Evolutionary conservation across 2,888 invertebrate genomes (phyloP).

Genomic region (Calephelis perditalis): DNA sequence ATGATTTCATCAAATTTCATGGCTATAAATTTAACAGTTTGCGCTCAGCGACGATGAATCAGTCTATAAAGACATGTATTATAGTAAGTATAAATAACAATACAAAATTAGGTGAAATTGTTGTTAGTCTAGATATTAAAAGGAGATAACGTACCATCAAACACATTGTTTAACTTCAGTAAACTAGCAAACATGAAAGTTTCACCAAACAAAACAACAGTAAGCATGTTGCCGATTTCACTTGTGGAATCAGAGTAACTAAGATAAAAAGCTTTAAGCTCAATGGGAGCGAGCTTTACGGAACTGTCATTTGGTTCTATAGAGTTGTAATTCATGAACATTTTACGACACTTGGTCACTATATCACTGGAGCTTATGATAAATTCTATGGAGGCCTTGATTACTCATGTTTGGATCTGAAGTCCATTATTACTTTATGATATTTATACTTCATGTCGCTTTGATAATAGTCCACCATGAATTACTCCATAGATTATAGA

Average conservation of each 20-base stretch:
- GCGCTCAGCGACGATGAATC: no score
- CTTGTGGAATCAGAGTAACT: conserved; percentile 18
- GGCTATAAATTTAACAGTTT: no score
- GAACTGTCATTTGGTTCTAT: conserved; percentile 22
- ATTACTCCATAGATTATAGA: not conserved
- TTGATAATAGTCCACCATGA: not conserved
- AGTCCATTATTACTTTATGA: conserved; percentile 9
- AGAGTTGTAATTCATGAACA: conserved; percentile 26
- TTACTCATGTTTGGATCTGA: conserved; percentile 17
- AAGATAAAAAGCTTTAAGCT: conserved; percentile 28
- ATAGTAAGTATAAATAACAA: no score
- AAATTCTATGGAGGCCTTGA: conserved; percentile 18
- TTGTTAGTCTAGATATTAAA: no score
- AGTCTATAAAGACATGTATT: no score
- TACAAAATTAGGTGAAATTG: no score
- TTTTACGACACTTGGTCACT: conserved; percentile 20
- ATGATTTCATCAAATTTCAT: no score
- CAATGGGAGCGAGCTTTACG: conserved; percentile 24
- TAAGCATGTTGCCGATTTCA: not conserved
- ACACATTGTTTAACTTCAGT: no score
- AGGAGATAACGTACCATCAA: no score
- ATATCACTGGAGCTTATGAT: conserved; percentile 17
- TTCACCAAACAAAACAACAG: no score
- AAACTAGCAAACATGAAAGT: no score
- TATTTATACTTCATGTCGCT: conserved; percentile 12